Base-by-base conservation (phyloP, 2,113 vertebrate genomes). In the Callaeas wilsoni region DNA sequence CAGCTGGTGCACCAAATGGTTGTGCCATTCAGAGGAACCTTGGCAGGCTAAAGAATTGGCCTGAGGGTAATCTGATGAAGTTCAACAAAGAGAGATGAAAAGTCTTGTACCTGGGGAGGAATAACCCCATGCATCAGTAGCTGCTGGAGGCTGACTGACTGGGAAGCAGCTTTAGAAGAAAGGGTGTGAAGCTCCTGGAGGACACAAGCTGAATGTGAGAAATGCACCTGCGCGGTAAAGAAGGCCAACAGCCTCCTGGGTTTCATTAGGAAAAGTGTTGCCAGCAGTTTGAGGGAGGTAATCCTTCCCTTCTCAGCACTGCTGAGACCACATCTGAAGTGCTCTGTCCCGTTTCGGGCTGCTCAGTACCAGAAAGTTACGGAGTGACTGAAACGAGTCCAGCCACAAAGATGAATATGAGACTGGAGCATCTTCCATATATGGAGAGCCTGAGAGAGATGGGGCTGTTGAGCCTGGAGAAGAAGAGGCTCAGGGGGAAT, bases 291-390 rank as follows among this genome's bases (percentile, higher is more conserved):
- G 42, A 44, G 27, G 37, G 22, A 57, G 17, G 22, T 44, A 59
- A 33, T 73, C 37, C 35, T 27, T 73, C 49, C 21, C 7, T 57
- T 64, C 37, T 42, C 50, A 57, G 27, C 22, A 11, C 18, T 50
- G 50, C 32, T 50, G 37, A 52, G 77, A 50, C 10, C 27, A 16
- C 10, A 16, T 25, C 33, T 89, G 22, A 52, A 23, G 16, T 37
- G 27, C 15, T 29, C 27, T 73, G 37, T 81, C 59, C 10, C 5
- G 6, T 64, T 90, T 16, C 76, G 44, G 39, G 23, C 26, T 71
- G 12, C 14, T 23, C 39, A 70, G 5, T n/a, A 15, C 0, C 3
- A 42, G 56, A 49, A 64, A 42, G 23, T 22, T 47, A 30, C 0
- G 4, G 56, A 76, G 63, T 59, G 46, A 76, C 37, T 63, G 37